Evolutionary conservation across 2,888 invertebrate genomes (phyloP).

Genomic region (Aromia moschata): DNA sequence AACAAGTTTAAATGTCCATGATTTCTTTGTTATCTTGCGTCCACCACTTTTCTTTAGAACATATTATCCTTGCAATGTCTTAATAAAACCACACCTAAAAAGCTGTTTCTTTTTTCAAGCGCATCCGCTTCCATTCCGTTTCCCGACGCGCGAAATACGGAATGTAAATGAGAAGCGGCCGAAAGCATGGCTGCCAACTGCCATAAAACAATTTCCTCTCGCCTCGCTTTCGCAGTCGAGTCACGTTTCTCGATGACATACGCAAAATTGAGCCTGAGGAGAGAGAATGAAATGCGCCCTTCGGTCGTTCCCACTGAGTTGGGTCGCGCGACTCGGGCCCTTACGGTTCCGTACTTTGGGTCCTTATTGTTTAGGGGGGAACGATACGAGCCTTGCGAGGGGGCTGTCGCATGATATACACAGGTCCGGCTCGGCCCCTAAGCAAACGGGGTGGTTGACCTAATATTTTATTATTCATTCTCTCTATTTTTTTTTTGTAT

Average conservation of each 20-base stretch:
- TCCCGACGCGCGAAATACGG: conserved; percentile 36
- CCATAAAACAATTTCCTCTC: conserved; percentile 62
- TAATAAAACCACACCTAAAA: no score
- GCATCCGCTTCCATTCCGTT: no score
- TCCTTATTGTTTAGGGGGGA: conserved; percentile 45
- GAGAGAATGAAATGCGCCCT: conserved; percentile 56
- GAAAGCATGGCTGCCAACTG: conserved; percentile 54
- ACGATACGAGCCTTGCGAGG: conserved; percentile 41
- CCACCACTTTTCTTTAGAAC: no score
- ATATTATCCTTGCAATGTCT: no score
- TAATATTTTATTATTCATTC: no score
- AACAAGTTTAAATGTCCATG: no score
- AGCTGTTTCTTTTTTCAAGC: no score
- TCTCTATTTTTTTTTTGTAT: no score
- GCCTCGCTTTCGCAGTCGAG: conserved; percentile 58
- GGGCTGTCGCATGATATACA: conserved; percentile 52
- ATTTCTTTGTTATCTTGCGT: no score
- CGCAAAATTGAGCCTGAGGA: conserved; percentile 60
- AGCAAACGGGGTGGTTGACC: no score
- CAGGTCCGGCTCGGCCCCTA: no score
- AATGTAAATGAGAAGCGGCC: conserved; percentile 50
- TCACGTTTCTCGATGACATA: conserved; percentile 63
- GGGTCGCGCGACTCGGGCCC: conserved; percentile 43
- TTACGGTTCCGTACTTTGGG: conserved; percentile 43
- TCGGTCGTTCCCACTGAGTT: conserved; percentile 50